Percentiles rank a stretch among this genome's conserved stretches.
Conservation (phyloP, 2,888 invertebrate species). For the Archips crataeganus region DNA sequence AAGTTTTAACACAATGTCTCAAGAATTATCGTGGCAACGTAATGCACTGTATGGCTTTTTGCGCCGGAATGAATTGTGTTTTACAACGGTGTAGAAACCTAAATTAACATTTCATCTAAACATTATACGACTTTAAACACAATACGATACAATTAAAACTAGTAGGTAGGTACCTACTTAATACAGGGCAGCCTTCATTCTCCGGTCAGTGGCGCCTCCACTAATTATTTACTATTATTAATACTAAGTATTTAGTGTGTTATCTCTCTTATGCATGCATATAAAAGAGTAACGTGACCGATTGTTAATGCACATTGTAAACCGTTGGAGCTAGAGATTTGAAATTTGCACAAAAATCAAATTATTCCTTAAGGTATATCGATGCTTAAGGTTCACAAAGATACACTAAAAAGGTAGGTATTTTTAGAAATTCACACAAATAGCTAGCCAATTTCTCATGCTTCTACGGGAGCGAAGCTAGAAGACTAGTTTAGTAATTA, state of each 20-base stretch:
- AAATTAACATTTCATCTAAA: background rate
- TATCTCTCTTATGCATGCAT: no score
- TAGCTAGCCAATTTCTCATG: no score
- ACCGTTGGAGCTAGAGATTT: no score
- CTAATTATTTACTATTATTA: background rate
- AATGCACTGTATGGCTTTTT: constrained; percentile 11
- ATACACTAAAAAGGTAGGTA: no score
- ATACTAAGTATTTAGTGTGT: background rate
- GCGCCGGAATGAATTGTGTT: constrained; percentile 19
- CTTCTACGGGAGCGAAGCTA: no score
- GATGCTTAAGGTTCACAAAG: no score
- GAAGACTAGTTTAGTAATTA: no score
- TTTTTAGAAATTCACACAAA: no score
- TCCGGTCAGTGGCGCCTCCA: background rate
- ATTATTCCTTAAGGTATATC: no score
- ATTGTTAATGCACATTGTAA: no score
- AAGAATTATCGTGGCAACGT: constrained; percentile 8
- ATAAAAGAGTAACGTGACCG: no score
- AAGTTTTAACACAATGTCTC: constrained; percentile 9
- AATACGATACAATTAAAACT: background rate
- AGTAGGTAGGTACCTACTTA: background rate
- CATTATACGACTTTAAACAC: background rate
- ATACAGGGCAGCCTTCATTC: background rate
- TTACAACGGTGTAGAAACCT: constrained; percentile 8
- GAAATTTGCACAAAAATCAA: no score